Evolutionary conservation across 1,140 invertebrate species (phyloP), one percentile per base, ranked within the genome.

Genomic region (Orchesella cincta): DNA sequence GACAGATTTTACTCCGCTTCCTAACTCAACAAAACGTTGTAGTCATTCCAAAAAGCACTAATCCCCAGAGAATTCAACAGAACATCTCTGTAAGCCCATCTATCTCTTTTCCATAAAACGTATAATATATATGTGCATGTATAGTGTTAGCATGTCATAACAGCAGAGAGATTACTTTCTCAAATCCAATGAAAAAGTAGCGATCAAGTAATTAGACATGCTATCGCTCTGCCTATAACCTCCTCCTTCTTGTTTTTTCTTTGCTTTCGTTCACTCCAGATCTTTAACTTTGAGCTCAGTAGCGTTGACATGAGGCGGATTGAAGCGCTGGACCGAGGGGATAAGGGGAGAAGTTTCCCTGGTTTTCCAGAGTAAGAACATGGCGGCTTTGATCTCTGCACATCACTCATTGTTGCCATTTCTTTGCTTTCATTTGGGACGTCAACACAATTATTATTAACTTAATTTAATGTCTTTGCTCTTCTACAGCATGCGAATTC

Each of bases 21-120:
- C 88, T 93, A 64, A 83, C 94, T 0, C 90, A 94, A 84, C 87
- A 89, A 72, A 90, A 90, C 14, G 86, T 95, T 12, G 86, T 89
- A 52, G 91, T 92, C 23, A 94, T 97, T 83, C 94, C 94, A 57
- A 97, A 96, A 86, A 94, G 93, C 84, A 90, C 90, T 0, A 93
- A 90, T 83, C 86, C 90, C 0, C 84, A 88, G 12, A 88, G 94
- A 82, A 87, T 96, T 0, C 89, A 89, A 82, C 84, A 88, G 76
- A 92, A 92, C 83, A 87, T 87, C 72, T 39, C 83, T 29, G 83
- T 83, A 73, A 76, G 76, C 29, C n/a, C n/a, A n/a, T n/a, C n/a
- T n/a, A n/a, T n/a, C n/a, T n/a, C n/a, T n/a, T n/a, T n/a, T n/a
- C n/a, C n/a, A n/a, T n/a, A n/a, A n/a, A n/a, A n/a, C n/a, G n/a